Evolutionary conservation across 2,113 vertebrate genomes (phyloP), one percentile per base, ranked within the genome.

Genomic region (Tympanuchus pallidicinctus): DNA sequence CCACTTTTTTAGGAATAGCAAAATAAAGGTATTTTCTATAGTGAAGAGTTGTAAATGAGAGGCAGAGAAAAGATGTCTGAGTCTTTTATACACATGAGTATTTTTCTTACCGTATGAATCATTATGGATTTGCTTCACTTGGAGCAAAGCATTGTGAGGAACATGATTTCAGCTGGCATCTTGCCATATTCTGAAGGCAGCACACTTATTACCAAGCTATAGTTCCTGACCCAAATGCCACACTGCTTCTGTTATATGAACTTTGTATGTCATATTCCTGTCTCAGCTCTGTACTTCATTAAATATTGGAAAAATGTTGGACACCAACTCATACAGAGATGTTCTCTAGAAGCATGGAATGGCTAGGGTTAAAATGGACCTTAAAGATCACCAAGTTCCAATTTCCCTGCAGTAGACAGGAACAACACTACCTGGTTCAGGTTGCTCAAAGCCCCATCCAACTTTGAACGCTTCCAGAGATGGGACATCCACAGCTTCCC

Each of bases 131-230:
- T 80, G 18, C 15, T 59, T 57, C 47, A 22, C 15, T 56, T 10
- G 30, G 30, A 54, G 25, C 36, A 63, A 59, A 59, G 11, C 11
- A 64, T 22, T 67, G 5, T 4, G 1, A 4, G 47, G 50, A n/a
- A n/a, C n/a, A 65, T 0, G 0, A 19, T 21, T 13, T 22, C 32
- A 6, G 10, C 52, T 81, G 19, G 3, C 1, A 2, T 15, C 13
- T 57, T 36, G 6, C 10, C 50, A 75, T 3, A 15, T 43, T 47
- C 64, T 70, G 40, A 66, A 32, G 15, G 28, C 17, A 79, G 17
- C 0, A 1, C 1, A 12, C 18, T 10, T 76, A 36, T 6, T 38
- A 34, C 10, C 0, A 0, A 52, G 6, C 21, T 61, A 8, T 16
- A 34, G 21, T 10, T 79, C 24, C 64, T 40, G 15, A 56, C 43